Conservation (phyloP, 2,888 invertebrate species). For the Deroplatys truncata region DNA sequence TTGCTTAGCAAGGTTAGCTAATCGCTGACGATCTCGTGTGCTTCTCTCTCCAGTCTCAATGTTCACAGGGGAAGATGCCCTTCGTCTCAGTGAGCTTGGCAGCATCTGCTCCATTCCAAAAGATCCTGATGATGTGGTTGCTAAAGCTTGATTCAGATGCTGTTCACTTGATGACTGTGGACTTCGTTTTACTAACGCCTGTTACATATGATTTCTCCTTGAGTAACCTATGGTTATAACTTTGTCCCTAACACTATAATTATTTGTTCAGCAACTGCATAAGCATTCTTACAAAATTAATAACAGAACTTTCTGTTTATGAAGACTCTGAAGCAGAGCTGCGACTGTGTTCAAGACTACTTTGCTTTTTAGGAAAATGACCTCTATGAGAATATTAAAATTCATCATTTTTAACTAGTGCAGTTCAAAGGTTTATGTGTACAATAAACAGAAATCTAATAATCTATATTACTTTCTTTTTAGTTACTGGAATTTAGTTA, state of each 20-base stretch:
- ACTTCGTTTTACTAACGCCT: constrained; percentile 59
- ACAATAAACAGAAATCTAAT: too few species aligned
- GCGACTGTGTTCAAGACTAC: too few species aligned
- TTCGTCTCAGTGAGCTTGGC: constrained; percentile 57
- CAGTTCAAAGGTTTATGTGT: too few species aligned
- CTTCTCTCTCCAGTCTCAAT: constrained; percentile 45
- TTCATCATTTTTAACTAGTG: too few species aligned
- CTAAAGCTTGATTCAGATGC: constrained; percentile 24
- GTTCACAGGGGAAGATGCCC: constrained; percentile 55
- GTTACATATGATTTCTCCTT: constrained; percentile 27
- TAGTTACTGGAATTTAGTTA: too few species aligned
- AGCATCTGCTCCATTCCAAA: constrained; percentile 51
- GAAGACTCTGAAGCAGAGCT: too few species aligned
- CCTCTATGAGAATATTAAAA: too few species aligned
- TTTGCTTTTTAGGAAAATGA: too few species aligned
- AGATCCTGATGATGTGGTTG: constrained; percentile 35
- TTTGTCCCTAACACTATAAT: background rate
- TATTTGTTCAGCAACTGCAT: too few species aligned
- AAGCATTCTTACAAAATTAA: too few species aligned
- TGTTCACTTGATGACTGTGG: constrained; percentile 47
- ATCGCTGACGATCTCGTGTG: constrained; percentile 49
- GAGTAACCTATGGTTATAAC: background rate
- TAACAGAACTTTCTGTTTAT: too few species aligned
- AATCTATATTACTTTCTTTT: too few species aligned
- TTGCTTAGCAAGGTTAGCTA: constrained; percentile 52